Base-by-base conservation (phyloP, 2,113 vertebrate species). In the Apteryx mantelli region DNA sequence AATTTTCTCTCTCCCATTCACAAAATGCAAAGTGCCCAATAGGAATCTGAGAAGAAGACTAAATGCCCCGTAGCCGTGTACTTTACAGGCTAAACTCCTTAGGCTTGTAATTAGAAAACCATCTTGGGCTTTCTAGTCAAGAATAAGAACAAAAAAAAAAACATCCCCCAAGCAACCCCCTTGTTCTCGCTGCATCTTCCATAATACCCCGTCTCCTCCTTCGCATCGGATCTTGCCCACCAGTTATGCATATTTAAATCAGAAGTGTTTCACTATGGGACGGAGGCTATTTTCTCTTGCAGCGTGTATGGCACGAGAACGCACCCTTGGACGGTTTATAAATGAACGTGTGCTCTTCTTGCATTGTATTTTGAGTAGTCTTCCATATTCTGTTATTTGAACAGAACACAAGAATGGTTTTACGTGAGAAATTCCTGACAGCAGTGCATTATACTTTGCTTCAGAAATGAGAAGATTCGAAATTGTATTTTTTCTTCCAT, bases 11-110 rank as follows among this genome's bases (percentile, higher is more conserved):
- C 32, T 36, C 85, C 52, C 50, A 34, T 55, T 64, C 82, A 44
- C 48, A 58, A 94, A 80, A 69, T 8, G 25, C 5, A 9, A 36
- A 89, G 61, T 19, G 40, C 21, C 16, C 30, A 7, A 17, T 0
- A 66, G 55, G 60, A 20, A 74, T 9, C 50, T 13, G 40, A 61
- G 52, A 61, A 74, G 52, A 61, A 40, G 5, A 36, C 9, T 22
- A 69, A 75, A 26, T 30, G 30, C 0, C 0, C 17, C 22, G 11
- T 7, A 73, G 36, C 65, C 48, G 18, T 15, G 36, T 0, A 21
- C 36, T 26, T 19, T 52, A 12, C 25, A 3, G 46, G 8, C 7
- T 22, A 4, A 86, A 32, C 4, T 36, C 24, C 32, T 46, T 24
- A 38, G 1, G 2, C 5, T 42, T 64, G 17, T 21, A 48, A 12